Percentiles rank a stretch among this genome's conserved stretches.
phyloP scores from a whole-genome alignment of 1,140 invertebrate species.

The Diprion similis region DNA sequence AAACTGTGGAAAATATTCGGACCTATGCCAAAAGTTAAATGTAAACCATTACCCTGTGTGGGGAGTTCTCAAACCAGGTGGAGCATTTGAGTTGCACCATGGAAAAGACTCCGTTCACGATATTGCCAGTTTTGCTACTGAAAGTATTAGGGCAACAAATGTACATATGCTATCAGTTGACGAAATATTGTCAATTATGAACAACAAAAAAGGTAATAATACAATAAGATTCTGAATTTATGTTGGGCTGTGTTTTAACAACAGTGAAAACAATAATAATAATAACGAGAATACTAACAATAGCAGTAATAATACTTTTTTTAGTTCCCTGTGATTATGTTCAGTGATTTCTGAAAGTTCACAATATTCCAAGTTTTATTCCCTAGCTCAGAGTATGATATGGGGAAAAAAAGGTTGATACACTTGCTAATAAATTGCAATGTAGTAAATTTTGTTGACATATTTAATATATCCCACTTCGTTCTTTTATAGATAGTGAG shows the following conservation, averaged over 20 bases:
- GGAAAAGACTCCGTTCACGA: constrained; percentile 71
- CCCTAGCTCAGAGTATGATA: background rate
- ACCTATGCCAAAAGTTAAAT: constrained; percentile 65
- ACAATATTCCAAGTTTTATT: too few species aligned
- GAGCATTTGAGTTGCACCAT: constrained; percentile 76
- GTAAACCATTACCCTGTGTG: constrained; percentile 73
- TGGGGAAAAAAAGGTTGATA: background rate
- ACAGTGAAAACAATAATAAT: too few species aligned
- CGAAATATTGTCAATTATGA: constrained; percentile 65
- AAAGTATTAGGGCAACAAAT: constrained; percentile 68
- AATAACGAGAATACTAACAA: too few species aligned
- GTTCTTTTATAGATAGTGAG: constrained; percentile 51
- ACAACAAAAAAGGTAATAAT: constrained; percentile 48
- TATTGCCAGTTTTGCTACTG: constrained; percentile 72
- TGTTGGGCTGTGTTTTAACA: background rate
- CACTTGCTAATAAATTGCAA: background rate
- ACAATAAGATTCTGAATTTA: background rate
- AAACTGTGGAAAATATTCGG: constrained; percentile 66
- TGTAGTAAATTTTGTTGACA: background rate
- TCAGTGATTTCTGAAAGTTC: too few species aligned
- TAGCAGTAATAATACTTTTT: background rate
- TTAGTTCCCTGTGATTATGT: too few species aligned
- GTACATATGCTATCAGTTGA: constrained; percentile 69
- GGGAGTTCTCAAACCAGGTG: constrained; percentile 73
- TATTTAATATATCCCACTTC: constrained; percentile 19